A percentile compares a stretch with the other conserved stretches of the same genome.
These are phyloP conservation scores for Zaprionus inermis DNA, from an alignment of 1,140 invertebrate species.

Conservation along the genomic window DNA sequence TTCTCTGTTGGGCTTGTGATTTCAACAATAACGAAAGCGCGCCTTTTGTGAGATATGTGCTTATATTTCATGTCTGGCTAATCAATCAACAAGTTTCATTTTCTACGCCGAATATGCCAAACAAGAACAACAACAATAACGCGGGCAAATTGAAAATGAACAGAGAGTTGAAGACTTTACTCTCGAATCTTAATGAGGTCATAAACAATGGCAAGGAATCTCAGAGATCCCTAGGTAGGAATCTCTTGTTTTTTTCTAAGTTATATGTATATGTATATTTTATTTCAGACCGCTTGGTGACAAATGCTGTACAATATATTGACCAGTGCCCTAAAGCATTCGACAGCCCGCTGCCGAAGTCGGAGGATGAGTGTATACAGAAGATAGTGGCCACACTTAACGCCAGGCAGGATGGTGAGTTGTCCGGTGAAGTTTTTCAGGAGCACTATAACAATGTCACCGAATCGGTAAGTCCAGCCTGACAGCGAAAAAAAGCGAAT, in stretches of 20 bases:
- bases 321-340: conserved; percentile 42
- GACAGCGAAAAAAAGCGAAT: background rate
- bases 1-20: background rate
- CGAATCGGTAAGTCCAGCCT: conserved; percentile 3
- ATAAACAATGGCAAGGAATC: background rate
- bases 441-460: conserved; percentile 19
- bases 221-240: conserved; percentile 3
- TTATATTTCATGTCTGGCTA: background rate
- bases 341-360: conserved; percentile 25
- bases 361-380: conserved; percentile 48
- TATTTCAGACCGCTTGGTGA: conserved; percentile 28
- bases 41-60: background rate
- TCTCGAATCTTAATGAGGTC: conserved; percentile 14
- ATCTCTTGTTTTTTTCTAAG: background rate
- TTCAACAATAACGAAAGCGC: background rate
- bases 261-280: background rate
- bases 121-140: background rate
- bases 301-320: conserved; percentile 60
- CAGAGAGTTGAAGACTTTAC: conserved; percentile 1
- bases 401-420: background rate
- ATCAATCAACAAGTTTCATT: background rate
- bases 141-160: conserved; percentile 1
- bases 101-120: background rate
- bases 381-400: conserved; percentile 25
- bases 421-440: conserved; percentile 11